Conservation (phyloP, 2,888 invertebrate species). For the Lasius fuliginosus region DNA sequence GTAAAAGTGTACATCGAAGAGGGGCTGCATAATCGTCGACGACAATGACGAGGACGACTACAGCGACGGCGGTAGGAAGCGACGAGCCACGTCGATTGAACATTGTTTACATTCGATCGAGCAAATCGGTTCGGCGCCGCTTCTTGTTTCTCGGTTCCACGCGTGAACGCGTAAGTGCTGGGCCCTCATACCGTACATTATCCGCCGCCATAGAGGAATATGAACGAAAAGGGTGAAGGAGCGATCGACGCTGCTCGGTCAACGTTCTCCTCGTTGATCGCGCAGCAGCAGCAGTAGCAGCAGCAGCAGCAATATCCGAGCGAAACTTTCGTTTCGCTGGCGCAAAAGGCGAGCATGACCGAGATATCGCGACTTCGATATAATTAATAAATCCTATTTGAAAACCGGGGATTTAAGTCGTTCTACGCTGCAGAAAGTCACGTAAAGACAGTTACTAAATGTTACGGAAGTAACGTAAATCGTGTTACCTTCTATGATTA, state of each 20-base stretch:
- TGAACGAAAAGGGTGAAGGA: constrained; percentile 66
- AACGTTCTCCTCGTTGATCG: constrained; percentile 56
- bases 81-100: constrained; percentile 64
- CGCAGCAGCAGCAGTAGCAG: background rate
- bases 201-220: constrained; percentile 59
- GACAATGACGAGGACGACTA: constrained; percentile 42
- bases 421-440: background rate
- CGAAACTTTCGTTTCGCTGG: background rate
- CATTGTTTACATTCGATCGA: constrained; percentile 76
- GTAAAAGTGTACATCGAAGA: constrained; percentile 30
- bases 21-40: constrained; percentile 42
- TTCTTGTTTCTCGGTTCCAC: constrained; percentile 74
- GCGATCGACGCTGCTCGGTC: constrained; percentile 66
- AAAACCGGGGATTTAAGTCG: constrained; percentile 9
- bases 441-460: constrained; percentile 1
- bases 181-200: constrained; percentile 58
- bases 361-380: constrained; percentile 18
- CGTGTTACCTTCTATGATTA: background rate
- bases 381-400: constrained; percentile 22
- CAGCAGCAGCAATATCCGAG: background rate
- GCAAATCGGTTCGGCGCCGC: constrained; percentile 67
- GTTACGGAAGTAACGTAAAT: constrained; percentile 21
- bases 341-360: background rate
- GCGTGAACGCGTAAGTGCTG: constrained; percentile 70
- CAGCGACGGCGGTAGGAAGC: constrained; percentile 47